These are phyloP conservation scores for Papilio aristodemus DNA, from an alignment of 1,140 invertebrate species.

Conservation along the genomic window DNA sequence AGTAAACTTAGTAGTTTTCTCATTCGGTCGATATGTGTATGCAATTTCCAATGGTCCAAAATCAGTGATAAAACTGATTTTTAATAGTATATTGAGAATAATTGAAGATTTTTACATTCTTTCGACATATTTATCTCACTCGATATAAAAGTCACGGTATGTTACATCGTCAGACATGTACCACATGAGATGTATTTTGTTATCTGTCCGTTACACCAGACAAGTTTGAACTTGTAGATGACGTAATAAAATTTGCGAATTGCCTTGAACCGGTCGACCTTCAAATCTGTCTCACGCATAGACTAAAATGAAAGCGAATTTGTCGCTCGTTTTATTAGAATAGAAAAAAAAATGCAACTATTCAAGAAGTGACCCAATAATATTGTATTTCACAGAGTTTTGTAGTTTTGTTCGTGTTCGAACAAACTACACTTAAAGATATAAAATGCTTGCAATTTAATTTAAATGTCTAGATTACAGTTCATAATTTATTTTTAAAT, in stretches of 20 bases:
- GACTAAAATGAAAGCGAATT: slow-evolving; percentile 43
- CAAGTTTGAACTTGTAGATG: slow-evolving; percentile 35
- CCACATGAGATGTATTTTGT: slow-evolving; percentile 10
- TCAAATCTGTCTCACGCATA: slow-evolving; percentile 36
- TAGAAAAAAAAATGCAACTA: background rate
- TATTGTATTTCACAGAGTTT: too few relatives aligned
- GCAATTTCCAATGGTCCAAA: too few relatives aligned
- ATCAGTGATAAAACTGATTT: too few relatives aligned
- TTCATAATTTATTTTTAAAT: background rate
- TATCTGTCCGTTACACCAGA: slow-evolving; percentile 26
- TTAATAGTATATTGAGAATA: too few relatives aligned
- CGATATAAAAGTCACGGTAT: background rate
- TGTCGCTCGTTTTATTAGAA: background rate
- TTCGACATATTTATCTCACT: too few relatives aligned
- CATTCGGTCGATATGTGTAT: too few relatives aligned
- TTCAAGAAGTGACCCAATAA: too few relatives aligned
- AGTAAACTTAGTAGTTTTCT: background rate
- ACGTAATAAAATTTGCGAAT: slow-evolving; percentile 41
- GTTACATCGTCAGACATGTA: background rate
- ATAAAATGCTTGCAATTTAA: background rate
- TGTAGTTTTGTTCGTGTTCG: too few relatives aligned
- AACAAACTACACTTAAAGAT: too few relatives aligned
- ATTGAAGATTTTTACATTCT: too few relatives aligned
- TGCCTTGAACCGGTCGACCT: slow-evolving; percentile 46
- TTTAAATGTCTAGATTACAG: too few relatives aligned